Evolutionary conservation across 2,888 invertebrate genomes (phyloP).

Genomic region (Antitype chi): DNA sequence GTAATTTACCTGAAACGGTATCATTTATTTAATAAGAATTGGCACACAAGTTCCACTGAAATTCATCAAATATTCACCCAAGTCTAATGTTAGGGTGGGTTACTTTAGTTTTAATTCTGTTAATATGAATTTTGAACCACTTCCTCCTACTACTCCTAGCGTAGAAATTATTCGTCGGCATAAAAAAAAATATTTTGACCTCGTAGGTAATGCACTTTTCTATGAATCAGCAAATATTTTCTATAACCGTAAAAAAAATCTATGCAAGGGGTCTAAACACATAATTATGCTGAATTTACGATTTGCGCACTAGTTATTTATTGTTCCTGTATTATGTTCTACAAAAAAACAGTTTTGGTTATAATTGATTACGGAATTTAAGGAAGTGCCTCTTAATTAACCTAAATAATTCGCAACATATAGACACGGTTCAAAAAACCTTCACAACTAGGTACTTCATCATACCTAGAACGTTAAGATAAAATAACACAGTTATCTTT

Average conservation of each 20-base stretch:
- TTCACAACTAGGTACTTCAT: background rate
- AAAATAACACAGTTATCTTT: constrained; percentile 1
- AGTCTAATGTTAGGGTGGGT: background rate
- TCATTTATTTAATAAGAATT: constrained; percentile 12
- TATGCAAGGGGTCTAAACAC: too few species aligned
- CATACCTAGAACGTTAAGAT: too few species aligned
- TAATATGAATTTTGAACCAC: too few species aligned
- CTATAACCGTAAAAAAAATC: too few species aligned
- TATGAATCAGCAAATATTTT: too few species aligned
- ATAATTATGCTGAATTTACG: too few species aligned
- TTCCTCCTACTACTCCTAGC: too few species aligned
- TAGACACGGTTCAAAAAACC: background rate
- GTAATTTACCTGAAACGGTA: constrained; percentile 71
- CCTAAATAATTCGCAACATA: background rate
- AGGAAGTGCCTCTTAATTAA: background rate
- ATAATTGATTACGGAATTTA: background rate
- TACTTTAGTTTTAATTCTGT: background rate
- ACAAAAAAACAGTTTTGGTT: background rate
- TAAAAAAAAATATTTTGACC: too few species aligned
- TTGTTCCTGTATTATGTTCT: background rate
- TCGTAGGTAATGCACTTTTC: too few species aligned
- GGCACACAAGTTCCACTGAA: constrained; percentile 6
- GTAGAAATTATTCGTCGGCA: too few species aligned
- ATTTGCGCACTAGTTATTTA: too few species aligned
- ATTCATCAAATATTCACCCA: constrained; percentile 19